Base-by-base conservation (phyloP, 2,113 vertebrate species). In the Poeciliopsis turrubarensis region DNA sequence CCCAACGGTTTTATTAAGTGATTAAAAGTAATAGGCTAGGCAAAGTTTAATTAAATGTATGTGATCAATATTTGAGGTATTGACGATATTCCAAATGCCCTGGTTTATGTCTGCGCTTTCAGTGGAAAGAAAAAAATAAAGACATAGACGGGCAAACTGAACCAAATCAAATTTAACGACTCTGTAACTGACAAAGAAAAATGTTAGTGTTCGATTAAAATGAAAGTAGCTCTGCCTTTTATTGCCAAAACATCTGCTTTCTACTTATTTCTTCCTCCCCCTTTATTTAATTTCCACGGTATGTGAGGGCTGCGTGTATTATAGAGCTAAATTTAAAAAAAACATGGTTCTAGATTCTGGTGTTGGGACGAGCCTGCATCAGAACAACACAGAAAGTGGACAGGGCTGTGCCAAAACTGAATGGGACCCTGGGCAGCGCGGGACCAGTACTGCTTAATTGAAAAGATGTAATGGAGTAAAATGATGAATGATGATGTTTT, bases 371-470 rank as follows among this genome's bases (percentile, higher is more conserved):
- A 44, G 12, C 32, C 5, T 70, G 71, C 71, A 75, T 74, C 73
- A 82, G 27, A 79, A 65, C 37, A 37, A 82, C 77, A 83, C 72
- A 72, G 34, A 79, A 84, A 44, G 65, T 47, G 74, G 77, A 27
- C 22, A 51, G 31, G 67, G 66, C 80, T 63, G 54, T 84, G 51
- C 10, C 25, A 57, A n/a, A n/a, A 25, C 2, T 57, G 51, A 57
- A 57, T 25, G 22, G 51, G 51, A 6, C 51, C 51, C 51, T 57
- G 51, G 3, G 51, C 51, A n/a, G 25, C 9, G n/a, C 9, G 8
- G 17, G 22, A 10, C 44, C 44, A 47, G 15, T 5, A 37, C 44
- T 19, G 44, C 19, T 47, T 47, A 47, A 47, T 17, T 47, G 44
- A 47, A 19, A 19, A 5, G 14, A 44, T 17, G 13, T 4, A 0